Conservation (phyloP, 2,888 invertebrate species). For the Epiblema foenella region DNA sequence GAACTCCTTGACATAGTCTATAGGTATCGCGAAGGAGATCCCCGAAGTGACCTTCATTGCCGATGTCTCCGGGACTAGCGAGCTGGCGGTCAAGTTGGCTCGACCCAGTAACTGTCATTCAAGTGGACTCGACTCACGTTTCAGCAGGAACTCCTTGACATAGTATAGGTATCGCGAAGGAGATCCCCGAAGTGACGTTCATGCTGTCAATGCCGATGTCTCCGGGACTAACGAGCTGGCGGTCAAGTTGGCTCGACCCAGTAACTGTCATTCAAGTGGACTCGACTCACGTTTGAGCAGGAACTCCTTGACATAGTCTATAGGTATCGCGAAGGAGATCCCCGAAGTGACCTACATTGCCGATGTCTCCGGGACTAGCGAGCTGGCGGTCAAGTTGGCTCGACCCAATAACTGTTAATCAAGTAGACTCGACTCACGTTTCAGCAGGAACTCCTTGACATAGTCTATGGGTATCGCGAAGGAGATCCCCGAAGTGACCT, state of each 20-base stretch:
- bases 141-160: constrained; percentile 93
- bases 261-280: too few relatives aligned
- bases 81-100: too few relatives aligned
- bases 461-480: constrained; percentile 97
- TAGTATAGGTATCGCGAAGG: constrained; percentile 97
- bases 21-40: constrained; percentile 98
- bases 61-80: constrained; percentile 60
- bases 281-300: too few relatives aligned
- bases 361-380: too few relatives aligned
- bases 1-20: constrained; percentile 93
- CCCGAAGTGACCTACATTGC: too few relatives aligned
- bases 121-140: constrained; percentile 63
- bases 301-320: too few relatives aligned
- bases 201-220: constrained; percentile 92
- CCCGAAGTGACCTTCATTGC: constrained; percentile 97
- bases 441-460: constrained; percentile 91
- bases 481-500: constrained; percentile 96
- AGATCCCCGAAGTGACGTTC: constrained; percentile 97
- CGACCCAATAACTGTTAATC: too few relatives aligned
- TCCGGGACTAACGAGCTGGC: too few relatives aligned
- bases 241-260: too few relatives aligned
- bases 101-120: too few relatives aligned
- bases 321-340: too few relatives aligned
- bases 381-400: too few relatives aligned
- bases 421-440: constrained; percentile 63